Percentiles rank a stretch among this genome's conserved stretches.
These are phyloP conservation scores for Seladonia tumulorum DNA, from an alignment of 2,888 invertebrate genomes.

Conservation along the genomic window DNA sequence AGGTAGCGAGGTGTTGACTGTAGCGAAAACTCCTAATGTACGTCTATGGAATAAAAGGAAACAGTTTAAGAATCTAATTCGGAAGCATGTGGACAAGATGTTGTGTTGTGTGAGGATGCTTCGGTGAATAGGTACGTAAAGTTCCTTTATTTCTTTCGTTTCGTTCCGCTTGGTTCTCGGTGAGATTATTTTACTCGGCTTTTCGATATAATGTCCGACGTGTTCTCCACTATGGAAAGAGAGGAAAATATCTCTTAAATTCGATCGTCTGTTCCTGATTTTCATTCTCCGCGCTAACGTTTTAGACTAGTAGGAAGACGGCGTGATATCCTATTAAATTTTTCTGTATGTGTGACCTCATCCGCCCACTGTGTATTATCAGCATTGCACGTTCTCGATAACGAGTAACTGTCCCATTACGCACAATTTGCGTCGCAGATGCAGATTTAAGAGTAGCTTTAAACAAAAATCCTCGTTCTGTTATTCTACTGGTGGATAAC, in stretches of 20 bases:
- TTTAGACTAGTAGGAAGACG: constrained; percentile 16
- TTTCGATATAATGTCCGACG: constrained; percentile 3
- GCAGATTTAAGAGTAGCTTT: constrained; percentile 25
- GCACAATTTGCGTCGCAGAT: constrained; percentile 51
- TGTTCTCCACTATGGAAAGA: background rate
- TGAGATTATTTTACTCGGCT: background rate
- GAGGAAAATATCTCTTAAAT: constrained; percentile 9
- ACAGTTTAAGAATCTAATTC: constrained; percentile 52
- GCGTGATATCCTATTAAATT: constrained; percentile 35
- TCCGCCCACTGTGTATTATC: constrained; percentile 64
- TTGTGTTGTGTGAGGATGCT: constrained; percentile 30
- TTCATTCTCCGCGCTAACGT: background rate
- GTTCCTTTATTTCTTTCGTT: constrained; percentile 26
- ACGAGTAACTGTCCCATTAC: constrained; percentile 48
- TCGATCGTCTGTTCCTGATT: background rate
- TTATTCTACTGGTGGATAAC: background rate
- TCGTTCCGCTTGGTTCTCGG: background rate
- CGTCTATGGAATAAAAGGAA: constrained; percentile 68
- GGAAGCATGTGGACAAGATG: constrained; percentile 24
- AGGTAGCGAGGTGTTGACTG: constrained; percentile 63
- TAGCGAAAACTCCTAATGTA: constrained; percentile 66
- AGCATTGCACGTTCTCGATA: constrained; percentile 55
- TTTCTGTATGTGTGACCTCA: constrained; percentile 43
- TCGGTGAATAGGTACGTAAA: constrained; percentile 23
- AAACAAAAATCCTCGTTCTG: background rate